phyloP scores from a whole-genome alignment of 2,888 invertebrate genomes.

The Synanthedon tipuliformis region DNA sequence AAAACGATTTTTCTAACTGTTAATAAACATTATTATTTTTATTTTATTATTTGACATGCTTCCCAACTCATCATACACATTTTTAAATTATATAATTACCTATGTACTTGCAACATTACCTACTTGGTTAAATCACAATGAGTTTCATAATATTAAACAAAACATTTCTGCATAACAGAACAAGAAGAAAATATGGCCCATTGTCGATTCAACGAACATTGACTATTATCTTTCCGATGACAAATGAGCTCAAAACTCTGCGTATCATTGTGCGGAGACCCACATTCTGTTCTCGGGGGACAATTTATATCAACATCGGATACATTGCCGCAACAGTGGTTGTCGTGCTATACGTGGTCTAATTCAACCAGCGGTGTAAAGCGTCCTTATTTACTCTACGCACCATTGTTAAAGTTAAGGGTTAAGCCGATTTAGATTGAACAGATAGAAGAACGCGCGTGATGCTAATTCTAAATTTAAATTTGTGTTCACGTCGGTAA shows the following conservation, averaged over 20 bases:
- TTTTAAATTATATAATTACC: no score
- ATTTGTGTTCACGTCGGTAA: conserved; percentile 26
- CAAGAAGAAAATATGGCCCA: conserved; percentile 39
- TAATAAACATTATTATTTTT: no score
- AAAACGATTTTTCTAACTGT: no score
- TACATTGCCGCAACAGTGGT: conserved; percentile 27
- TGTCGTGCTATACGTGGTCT: neutral
- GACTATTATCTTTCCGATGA: conserved; percentile 51
- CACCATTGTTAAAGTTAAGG: conserved; percentile 25
- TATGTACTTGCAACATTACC: no score
- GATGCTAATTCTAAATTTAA: conserved; percentile 56
- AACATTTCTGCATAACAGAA: conserved; percentile 22
- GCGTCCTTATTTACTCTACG: conserved; percentile 12
- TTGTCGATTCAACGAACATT: conserved; percentile 47
- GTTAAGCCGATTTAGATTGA: conserved; percentile 59
- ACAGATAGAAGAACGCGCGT: conserved; percentile 39
- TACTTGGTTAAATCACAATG: neutral
- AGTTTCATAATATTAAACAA: conserved; percentile 4
- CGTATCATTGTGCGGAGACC: conserved; percentile 24
- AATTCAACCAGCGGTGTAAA: conserved; percentile 15
- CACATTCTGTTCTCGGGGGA: conserved; percentile 6
- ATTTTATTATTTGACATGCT: no score
- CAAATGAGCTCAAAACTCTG: conserved; percentile 46
- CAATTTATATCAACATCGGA: conserved; percentile 8
- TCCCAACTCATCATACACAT: no score